phyloP scores from a whole-genome alignment of 2,888 invertebrate species.

The Drosophila prolongata region DNA sequence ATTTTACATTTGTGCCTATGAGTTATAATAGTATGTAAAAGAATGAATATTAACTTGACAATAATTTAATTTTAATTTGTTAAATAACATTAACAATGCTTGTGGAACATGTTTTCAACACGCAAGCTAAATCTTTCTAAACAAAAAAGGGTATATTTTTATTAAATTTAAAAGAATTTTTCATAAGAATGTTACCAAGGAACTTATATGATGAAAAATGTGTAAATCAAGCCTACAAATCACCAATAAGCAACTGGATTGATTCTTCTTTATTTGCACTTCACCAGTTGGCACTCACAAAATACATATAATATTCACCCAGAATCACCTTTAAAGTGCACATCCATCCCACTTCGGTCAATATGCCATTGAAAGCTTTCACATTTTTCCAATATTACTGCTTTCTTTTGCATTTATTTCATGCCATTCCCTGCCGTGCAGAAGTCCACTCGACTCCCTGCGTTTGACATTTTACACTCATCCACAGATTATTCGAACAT shows the following conservation, averaged over 20 bases:
- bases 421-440: slow-evolving; percentile 8
- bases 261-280: slow-evolving; percentile 9
- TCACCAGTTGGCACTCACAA: slow-evolving; percentile 2
- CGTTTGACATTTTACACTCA: slow-evolving; percentile 42
- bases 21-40: too few relatives aligned
- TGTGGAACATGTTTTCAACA: too few relatives aligned
- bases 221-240: not conserved
- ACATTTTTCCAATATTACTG: slow-evolving; percentile 21
- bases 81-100: too few relatives aligned
- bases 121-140: too few relatives aligned
- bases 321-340: slow-evolving; percentile 5
- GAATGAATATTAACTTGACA: too few relatives aligned
- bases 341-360: slow-evolving; percentile 2
- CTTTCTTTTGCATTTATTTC: slow-evolving; percentile 16
- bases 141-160: too few relatives aligned
- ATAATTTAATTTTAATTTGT: too few relatives aligned
- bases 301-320: not conserved
- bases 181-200: not conserved
- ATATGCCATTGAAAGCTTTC: slow-evolving; percentile 24
- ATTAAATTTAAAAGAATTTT: too few relatives aligned
- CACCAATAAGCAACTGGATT: slow-evolving; percentile 2
- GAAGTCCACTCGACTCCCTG: slow-evolving; percentile 10
- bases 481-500: slow-evolving; percentile 14
- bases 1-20: too few relatives aligned
- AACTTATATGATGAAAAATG: too few relatives aligned